A percentile compares a stretch with the other conserved stretches of the same genome.
These are phyloP conservation scores for Xestia sexstrigata DNA, from an alignment of 2,888 invertebrate species.

Conservation along the genomic window DNA sequence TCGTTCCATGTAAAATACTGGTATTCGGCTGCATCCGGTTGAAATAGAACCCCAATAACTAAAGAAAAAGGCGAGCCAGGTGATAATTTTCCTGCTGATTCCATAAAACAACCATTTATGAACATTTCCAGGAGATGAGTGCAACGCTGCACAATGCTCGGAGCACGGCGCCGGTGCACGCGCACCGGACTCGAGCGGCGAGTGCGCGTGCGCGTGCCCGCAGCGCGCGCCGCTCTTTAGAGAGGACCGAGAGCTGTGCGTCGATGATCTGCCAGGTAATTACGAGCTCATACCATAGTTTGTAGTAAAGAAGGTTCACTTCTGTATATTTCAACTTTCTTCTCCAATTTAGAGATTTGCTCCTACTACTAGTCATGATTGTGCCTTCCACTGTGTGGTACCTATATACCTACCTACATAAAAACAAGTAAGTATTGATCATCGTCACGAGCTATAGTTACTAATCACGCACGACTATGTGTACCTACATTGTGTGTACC, in stretches of 20 bases:
- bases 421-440: neutral
- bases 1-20: neutral
- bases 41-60: neutral
- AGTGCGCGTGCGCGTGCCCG: constrained; percentile 95
- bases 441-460: neutral
- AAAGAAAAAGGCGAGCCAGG: neutral
- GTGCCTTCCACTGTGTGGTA: neutral
- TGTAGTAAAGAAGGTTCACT: neutral
- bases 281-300: neutral
- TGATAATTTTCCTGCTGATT: neutral
- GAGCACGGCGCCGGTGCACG: constrained; percentile 83
- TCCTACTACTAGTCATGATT: too few relatives aligned
- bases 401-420: too few relatives aligned
- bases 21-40: neutral
- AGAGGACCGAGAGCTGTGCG: constrained; percentile 96
- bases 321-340: neutral
- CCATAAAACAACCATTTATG: neutral
- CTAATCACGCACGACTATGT: neutral
- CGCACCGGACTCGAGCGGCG: constrained; percentile 69
- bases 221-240: constrained; percentile 94
- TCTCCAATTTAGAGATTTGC: neutral
- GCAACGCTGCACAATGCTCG: constrained; percentile 84
- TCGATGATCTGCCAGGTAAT: constrained; percentile 95
- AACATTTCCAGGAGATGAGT: constrained; percentile 81
- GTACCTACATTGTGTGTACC: neutral